A percentile compares a stretch with the other conserved stretches of the same genome.
These are phyloP conservation scores for Pedionomus torquatus DNA, from an alignment of 2,113 vertebrate genomes.

Conservation along the genomic window DNA sequence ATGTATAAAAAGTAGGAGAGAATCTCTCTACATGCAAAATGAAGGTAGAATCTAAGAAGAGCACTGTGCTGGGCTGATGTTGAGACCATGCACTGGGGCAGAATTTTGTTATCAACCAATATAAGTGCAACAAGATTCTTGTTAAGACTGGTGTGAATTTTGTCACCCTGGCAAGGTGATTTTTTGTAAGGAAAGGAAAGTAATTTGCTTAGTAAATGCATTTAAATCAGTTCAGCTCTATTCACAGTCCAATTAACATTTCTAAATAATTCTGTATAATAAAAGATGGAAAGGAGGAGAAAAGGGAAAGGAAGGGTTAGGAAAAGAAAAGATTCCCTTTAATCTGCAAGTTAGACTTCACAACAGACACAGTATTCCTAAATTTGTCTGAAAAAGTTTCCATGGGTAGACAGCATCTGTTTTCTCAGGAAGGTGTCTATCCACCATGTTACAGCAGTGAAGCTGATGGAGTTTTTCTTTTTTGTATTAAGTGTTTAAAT, in stretches of 20 bases:
- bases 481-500: not conserved
- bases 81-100: not conserved
- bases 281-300: not conserved
- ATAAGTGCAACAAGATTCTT: not conserved
- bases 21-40: not conserved
- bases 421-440: not conserved
- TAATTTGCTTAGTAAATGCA: not conserved
- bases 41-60: not conserved
- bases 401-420: not conserved
- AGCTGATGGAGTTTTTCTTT: not conserved
- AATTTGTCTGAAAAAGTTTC: not conserved
- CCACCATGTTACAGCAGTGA: not conserved
- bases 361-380: not conserved
- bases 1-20: not conserved
- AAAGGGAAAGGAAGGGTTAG: not conserved
- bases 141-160: not conserved
- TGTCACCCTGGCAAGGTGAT: not conserved
- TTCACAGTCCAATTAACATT: not conserved
- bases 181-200: not conserved
- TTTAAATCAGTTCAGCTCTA: not conserved
- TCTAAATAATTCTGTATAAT: not conserved
- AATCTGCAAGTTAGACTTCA: not conserved
- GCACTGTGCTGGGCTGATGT: rapidly evolving
- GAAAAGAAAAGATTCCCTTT: not conserved
- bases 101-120: not conserved